Evolutionary conservation across 2,113 vertebrate species (phyloP).

Genomic region (Mastomys coucha): DNA sequence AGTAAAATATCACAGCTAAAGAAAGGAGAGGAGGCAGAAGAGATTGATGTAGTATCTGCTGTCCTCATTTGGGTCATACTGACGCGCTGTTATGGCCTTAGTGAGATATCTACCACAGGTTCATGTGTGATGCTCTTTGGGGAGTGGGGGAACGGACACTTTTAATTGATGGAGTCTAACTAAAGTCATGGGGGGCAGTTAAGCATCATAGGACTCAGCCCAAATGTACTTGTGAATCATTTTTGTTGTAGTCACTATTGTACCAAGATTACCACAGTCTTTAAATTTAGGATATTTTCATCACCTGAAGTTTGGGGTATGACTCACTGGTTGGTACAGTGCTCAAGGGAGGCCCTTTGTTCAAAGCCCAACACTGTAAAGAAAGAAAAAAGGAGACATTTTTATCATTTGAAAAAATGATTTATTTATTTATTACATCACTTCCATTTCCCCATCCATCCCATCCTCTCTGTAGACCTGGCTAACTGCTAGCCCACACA

Average conservation of each 20-base stretch:
- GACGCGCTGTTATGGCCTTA: too few species aligned
- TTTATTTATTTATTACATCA: too few species aligned
- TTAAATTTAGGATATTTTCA: constrained; percentile 21
- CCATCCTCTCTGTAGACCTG: background rate
- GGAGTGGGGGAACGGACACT: background rate
- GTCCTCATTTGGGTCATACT: background rate
- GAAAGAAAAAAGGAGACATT: background rate
- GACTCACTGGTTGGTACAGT: too few species aligned
- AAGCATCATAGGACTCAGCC: background rate
- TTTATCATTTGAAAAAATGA: background rate
- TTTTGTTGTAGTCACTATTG: background rate
- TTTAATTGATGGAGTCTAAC: too few species aligned
- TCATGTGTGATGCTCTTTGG: background rate
- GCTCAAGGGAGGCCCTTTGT: background rate
- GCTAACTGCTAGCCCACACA: background rate
- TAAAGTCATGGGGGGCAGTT: background rate
- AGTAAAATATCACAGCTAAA: background rate
- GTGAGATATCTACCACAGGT: background rate
- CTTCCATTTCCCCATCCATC: background rate
- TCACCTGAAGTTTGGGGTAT: background rate
- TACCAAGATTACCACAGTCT: background rate
- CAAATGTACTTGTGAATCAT: background rate
- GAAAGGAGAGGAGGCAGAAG: background rate
- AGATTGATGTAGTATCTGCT: background rate
- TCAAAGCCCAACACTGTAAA: background rate